Base-by-base conservation (phyloP, 2,888 invertebrate genomes). In the Nudaria mundana region DNA sequence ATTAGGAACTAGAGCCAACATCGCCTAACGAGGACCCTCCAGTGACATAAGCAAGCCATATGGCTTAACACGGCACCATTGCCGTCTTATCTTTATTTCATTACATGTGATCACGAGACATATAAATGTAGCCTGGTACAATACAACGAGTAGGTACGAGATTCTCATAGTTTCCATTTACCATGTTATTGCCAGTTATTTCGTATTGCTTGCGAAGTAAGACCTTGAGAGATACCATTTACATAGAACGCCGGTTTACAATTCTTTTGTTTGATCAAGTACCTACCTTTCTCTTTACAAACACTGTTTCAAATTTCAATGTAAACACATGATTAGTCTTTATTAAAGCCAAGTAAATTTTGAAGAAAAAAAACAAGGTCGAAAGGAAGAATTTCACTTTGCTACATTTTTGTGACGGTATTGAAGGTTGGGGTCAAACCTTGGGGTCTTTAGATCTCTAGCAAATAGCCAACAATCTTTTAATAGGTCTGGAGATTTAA, bases 101-200 rank as follows among this genome's bases (percentile, higher is more conserved):
- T 45, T 39, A 52, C 41, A 48, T 48, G 49, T 30, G 32, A 46
- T 50, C 48, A 40, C 33, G 43, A 53, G 52, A 50, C 40, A 44
- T 48, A 40, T 46, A 41, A 42, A 41, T 32, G 43, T 25, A 40
- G 38, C 14, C 24, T 46, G 40, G 29, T 20, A 29, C 28, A 11
- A 33, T 23, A 29, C 14, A 13, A 28, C 28, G 14, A 28, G 14
- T 16, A 11, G 10, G 14, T 16, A 11, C 13, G 15, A 51, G 32
- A 57, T 67, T 62, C 60, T 56, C 65, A 67, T 62, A 46, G 61
- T 57, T 62, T 55, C 47, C 48, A 51, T 54, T 39, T 47, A 48
- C 50, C 57, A 46, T 45, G 48, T 39, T n/a, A n/a, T n/a, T n/a
- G n/a, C n/a, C n/a, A 48, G 44, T 49, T 39, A 48, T 54, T 65